Evolutionary conservation across 1,140 invertebrate genomes (phyloP), one percentile per base, ranked within the genome.

Genomic region (Aphidius ervi): DNA sequence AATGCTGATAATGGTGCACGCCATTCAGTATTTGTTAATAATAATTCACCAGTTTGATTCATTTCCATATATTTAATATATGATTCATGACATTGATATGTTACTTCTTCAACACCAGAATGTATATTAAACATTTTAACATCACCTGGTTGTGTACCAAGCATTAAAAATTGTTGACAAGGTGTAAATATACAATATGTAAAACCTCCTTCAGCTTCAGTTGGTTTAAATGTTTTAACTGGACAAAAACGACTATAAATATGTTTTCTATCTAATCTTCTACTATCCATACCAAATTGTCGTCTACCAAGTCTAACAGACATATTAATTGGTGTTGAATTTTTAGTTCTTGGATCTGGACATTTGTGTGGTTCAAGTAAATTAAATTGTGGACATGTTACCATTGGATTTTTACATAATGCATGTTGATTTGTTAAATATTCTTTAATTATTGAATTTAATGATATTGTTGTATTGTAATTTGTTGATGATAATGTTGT

Each of bases 401-500:
- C 90, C 83, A 94, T 93, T 5, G 92, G 92, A 79, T 94, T 94
- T 83, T 93, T 93, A 80, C 93, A 95, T 5, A 94, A 77, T n/a
- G 92, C 89, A 77, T 95, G 93, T 76, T 99, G 96, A 81, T 97
- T 96, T 47, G 93, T 91, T 46, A 98, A 83, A 80, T 97, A 98
- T 77, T 96, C 94, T 0, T 92, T 97, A 46, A 98, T 93, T 73
- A 98, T 98, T 39, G 91, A 90, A 74, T 97, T 91, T 23, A 98
- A 81, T 1, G 90, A 91, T 20, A 94, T 84, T n/a, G 42, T 54
- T 4, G 75, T 61, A 67, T 82, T 65, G 69, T 73, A 66, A 67
- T 79, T 77, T 9, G 69, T 65, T 6, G 73, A 67, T 5, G 75
- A 65, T 6, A 77, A 63, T 10, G 75, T 74, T 58, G 69, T 61